Percentiles rank a stretch among this genome's conserved stretches.
Evolutionary conservation across 1,140 invertebrate species (phyloP).

Genomic region (Musca domestica): DNA sequence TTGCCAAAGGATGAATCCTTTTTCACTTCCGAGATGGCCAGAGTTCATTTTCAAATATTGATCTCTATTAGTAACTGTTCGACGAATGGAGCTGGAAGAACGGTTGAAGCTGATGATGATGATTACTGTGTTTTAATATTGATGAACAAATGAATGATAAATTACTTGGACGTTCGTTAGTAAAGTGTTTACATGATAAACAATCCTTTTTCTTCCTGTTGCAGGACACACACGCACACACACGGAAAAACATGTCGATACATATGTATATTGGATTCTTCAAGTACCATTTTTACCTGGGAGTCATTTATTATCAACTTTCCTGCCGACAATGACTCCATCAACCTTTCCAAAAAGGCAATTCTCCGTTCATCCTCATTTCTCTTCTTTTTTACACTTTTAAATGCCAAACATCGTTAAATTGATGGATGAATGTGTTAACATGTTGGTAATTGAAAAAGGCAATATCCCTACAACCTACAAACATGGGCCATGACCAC

Average conservation of each 20-base stretch:
- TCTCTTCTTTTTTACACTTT: constrained; percentile 8
- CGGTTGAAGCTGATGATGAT: neutral
- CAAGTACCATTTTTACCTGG: neutral
- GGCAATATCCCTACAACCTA: constrained; percentile 4
- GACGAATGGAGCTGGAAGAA: too few relatives aligned
- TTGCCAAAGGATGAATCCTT: too few relatives aligned
- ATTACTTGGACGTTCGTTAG: constrained; percentile 2
- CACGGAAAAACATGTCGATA: neutral
- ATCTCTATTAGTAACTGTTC: too few relatives aligned
- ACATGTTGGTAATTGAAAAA: constrained; percentile 17
- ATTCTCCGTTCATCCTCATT: neutral
- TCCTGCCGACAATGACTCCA: neutral
- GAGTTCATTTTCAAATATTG: too few relatives aligned
- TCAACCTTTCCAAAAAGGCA: neutral
- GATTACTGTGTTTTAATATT: neutral
- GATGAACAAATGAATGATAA: constrained; percentile 10
- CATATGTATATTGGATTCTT: neutral
- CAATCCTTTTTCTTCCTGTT: too few relatives aligned
- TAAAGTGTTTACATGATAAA: constrained; percentile 18
- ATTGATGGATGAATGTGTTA: constrained; percentile 21
- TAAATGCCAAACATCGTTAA: constrained; percentile 20
- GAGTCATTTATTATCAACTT: neutral
- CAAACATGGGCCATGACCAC: neutral
- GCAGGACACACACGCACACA: too few relatives aligned
- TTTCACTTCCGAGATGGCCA: too few relatives aligned